Evolutionary conservation across 2,888 invertebrate species (phyloP).

Genomic region (Dryobota labecula): DNA sequence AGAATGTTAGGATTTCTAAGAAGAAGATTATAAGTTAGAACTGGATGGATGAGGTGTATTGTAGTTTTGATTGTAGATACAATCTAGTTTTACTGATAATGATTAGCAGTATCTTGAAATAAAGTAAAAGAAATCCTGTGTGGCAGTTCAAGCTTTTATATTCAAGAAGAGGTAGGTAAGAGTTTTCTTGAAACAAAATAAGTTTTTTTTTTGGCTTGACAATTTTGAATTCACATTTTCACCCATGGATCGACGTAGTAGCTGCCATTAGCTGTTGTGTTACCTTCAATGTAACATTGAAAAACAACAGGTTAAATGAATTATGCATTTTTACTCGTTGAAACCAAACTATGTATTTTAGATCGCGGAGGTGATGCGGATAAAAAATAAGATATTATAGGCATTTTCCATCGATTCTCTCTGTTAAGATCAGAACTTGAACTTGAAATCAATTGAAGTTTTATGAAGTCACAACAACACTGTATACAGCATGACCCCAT

Average conservation of each 20-base stretch:
- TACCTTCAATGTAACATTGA: too few species aligned
- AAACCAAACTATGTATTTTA: neutral
- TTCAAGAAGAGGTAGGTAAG: neutral
- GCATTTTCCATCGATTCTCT: neutral
- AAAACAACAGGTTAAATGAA: neutral
- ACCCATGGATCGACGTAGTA: too few species aligned
- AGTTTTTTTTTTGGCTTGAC: neutral
- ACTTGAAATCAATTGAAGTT: constrained; percentile 1
- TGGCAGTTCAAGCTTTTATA: neutral
- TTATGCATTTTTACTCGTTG: neutral
- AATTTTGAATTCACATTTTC: neutral
- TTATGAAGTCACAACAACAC: neutral
- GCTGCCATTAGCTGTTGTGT: too few species aligned
- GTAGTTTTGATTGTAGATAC: neutral
- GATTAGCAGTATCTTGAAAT: neutral
- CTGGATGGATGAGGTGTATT: neutral
- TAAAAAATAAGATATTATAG: neutral
- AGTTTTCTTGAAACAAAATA: too few species aligned
- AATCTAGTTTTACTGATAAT: neutral
- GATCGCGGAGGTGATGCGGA: neutral
- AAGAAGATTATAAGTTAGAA: constrained; percentile 5
- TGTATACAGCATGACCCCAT: constrained; percentile 10
- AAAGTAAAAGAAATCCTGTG: neutral
- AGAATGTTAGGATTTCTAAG: neutral
- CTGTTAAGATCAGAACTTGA: neutral